Evolutionary conservation across 1,140 invertebrate species (phyloP), one percentile per base, ranked within the genome.

Genomic region (Arion vulgaris): DNA sequence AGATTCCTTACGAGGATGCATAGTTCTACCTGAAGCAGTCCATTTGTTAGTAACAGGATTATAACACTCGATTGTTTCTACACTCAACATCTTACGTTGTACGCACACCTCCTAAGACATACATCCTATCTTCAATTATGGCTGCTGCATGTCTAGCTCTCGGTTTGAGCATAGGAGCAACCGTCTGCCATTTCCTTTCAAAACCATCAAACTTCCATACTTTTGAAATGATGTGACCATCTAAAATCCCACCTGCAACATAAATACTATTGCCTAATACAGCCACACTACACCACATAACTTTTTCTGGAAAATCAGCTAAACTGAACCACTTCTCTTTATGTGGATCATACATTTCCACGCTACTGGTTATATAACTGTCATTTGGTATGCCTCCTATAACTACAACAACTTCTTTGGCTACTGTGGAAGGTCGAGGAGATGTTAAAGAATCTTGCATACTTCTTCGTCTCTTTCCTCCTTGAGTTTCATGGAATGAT

Each of bases 391-490:
- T 81, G 19, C 91, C 91, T 41, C 91, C 88, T 26, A 92, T 83
- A 15, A 90, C 87, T 1, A 91, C 90, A 53, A 91, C 82, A 19
- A 91, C 89, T 62, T 92, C 90, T 76, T 91, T 92, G 45, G 91
- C 90, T 38, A 92, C 88, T 11, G 91, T 92, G 2, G 91, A 92
- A 13, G 91, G 91, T 53, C 91, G 85, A 9, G 91, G 91, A 38
- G 88, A 87, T 34, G 83, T 80, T 45, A 86, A 80, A 45, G 80
- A 83, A 66, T 87, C 87, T 81, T 91, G 89, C 89, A 90, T 90
- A 83, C 91, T 92, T 19, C 87, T 81, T 28, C 91, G 80, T 41
- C 90, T 83, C 28, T 90, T 86, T 28, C 88, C 88, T 85, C 85
- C 86, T 75, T 88, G 88, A 53, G 89, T 87, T 68, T 85, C 84